A percentile compares a stretch with the other conserved stretches of the same genome.
Conservation (phyloP, 2,888 invertebrate species). For the Eledone cirrhosa region DNA sequence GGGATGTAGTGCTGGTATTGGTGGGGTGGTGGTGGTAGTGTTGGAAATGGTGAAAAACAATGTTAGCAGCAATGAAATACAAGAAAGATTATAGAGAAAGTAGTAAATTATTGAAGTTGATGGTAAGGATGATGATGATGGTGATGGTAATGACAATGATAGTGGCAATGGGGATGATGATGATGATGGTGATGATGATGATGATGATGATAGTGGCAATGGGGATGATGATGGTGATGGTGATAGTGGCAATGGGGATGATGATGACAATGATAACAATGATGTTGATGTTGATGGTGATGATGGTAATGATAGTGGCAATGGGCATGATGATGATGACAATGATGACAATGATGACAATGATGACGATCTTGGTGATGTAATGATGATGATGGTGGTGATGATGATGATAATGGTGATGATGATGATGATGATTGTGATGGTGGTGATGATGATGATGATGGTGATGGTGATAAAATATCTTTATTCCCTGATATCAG, state of each 20-base stretch:
- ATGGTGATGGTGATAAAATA: background rate
- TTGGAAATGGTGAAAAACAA: no score
- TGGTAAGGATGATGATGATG: background rate
- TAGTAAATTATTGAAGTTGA: no score
- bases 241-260: background rate
- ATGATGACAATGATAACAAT: background rate
- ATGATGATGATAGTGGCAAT: background rate
- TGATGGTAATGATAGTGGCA: background rate
- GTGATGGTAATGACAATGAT: background rate
- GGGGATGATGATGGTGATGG: background rate
- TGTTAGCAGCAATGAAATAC: no score
- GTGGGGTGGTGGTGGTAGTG: no score
- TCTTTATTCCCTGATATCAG: no score
- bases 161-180: no score
- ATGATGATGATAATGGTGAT: background rate
- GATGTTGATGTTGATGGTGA: background rate
- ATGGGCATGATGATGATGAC: background rate
- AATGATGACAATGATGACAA: background rate
- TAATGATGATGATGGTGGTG: background rate
- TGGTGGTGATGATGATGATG: background rate
- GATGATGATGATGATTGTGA: background rate
- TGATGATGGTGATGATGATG: conserved; percentile 2
- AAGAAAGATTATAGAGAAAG: no score
- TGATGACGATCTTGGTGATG: background rate
- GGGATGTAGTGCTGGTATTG: no score